Percentiles rank a stretch among this genome's conserved stretches.
Evolutionary conservation across 1,140 invertebrate genomes (phyloP).

Genomic region (Aphelenchoides fujianensis): DNA sequence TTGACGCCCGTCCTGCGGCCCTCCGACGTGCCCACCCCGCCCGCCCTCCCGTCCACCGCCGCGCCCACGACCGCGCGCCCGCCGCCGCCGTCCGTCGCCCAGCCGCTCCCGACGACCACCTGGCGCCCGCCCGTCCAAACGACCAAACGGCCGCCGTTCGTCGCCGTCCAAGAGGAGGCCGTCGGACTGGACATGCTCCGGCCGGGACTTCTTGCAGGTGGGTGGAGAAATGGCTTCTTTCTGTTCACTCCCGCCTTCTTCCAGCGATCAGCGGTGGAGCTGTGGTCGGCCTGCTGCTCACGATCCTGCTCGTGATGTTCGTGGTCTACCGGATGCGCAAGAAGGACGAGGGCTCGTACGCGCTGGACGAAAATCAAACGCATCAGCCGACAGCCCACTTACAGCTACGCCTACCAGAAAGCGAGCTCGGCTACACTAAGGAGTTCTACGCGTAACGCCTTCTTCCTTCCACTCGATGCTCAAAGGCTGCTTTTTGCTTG

Average conservation of each 20-base stretch:
- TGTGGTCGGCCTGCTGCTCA: slow-evolving; percentile 90
- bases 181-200: slow-evolving; percentile 42
- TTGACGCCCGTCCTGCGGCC: neutral
- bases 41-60: slow-evolving; percentile 12
- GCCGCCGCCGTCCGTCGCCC: neutral
- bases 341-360: slow-evolving; percentile 98
- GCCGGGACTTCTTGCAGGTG: slow-evolving; percentile 46
- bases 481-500: neutral
- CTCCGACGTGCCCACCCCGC: neutral
- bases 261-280: slow-evolving; percentile 95
- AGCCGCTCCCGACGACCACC: slow-evolving; percentile 12
- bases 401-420: slow-evolving; percentile 55
- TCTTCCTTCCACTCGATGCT: neutral
- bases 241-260: slow-evolving; percentile 14
- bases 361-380: slow-evolving; percentile 84
- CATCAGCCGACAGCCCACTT: slow-evolving; percentile 66
- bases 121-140: slow-evolving; percentile 18
- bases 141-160: slow-evolving; percentile 6
- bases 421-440: slow-evolving; percentile 55
- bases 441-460: slow-evolving; percentile 58
- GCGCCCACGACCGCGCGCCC: slow-evolving; percentile 17
- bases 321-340: slow-evolving; percentile 98
- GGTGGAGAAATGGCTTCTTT: slow-evolving; percentile 23
- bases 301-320: slow-evolving; percentile 97
- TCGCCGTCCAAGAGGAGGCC: neutral